These are phyloP conservation scores for Catharus minimus DNA, from an alignment of 2,113 vertebrate genomes.

Conservation along the genomic window DNA sequence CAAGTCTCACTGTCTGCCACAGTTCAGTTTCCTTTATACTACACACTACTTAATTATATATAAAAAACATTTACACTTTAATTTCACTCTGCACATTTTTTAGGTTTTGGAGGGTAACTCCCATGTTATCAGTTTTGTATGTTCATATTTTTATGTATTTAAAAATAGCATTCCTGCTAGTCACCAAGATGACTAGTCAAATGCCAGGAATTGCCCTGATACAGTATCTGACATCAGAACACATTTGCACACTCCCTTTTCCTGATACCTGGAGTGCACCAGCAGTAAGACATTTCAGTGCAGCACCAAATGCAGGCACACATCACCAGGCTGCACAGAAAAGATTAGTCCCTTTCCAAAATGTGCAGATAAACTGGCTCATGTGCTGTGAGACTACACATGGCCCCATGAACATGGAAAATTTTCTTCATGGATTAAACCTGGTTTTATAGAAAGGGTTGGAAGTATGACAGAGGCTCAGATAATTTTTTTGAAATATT, in stretches of 20 bases:
- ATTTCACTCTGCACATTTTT: not conserved
- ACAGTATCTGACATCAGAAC: not conserved
- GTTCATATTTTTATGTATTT: not conserved
- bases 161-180: not conserved
- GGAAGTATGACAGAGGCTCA: not conserved
- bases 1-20: not conserved
- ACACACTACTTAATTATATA: not conserved
- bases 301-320: not conserved
- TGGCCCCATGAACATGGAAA: rapidly evolving
- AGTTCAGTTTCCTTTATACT: not conserved
- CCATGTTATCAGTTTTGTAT: not conserved
- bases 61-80: not conserved
- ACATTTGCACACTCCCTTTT: not conserved
- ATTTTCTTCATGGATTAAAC: not conserved
- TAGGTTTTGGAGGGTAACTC: not conserved
- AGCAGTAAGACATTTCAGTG: not conserved
- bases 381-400: not conserved
- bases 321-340: not conserved
- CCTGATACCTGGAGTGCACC: not conserved
- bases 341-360: not conserved
- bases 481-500: not conserved
- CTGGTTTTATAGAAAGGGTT: not conserved
- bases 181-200: not conserved
- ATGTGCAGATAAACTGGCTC: not conserved
- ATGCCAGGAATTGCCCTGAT: not conserved